Conservation (phyloP, 2,888 invertebrate species). For the Pseudoips prasinana region DNA sequence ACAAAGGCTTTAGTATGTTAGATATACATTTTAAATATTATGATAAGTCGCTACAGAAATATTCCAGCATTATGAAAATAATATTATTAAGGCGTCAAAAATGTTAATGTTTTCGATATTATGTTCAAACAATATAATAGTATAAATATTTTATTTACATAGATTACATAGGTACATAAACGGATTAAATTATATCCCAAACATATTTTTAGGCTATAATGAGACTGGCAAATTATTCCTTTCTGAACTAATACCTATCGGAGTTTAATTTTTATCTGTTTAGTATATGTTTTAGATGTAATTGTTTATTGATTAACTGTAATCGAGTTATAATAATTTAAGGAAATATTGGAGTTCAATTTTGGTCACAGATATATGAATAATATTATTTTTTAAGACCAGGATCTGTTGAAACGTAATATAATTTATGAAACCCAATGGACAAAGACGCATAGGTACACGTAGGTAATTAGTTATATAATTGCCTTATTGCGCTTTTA, state of each 20-base stretch:
- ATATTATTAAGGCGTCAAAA: slow-evolving; percentile 16
- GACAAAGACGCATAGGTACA: no score
- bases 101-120: slow-evolving; percentile 12
- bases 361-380: no score
- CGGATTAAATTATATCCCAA: slow-evolving; percentile 12
- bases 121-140: slow-evolving; percentile 14
- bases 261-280: slow-evolving; percentile 14
- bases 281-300: slow-evolving; percentile 14
- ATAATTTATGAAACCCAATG: no score
- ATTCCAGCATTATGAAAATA: slow-evolving; percentile 36
- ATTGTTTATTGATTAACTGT: no score
- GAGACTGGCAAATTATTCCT: slow-evolving; percentile 57
- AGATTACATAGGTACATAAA: slow-evolving; percentile 7
- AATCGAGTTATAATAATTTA: no score
- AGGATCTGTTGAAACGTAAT: no score
- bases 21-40: slow-evolving; percentile 5
- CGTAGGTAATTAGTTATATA: slow-evolving; percentile 39
- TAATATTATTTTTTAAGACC: no score
- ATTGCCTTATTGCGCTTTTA: slow-evolving; percentile 31
- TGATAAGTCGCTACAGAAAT: slow-evolving; percentile 23
- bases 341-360: no score
- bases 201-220: slow-evolving; percentile 37
- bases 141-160: slow-evolving; percentile 16
- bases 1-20: slow-evolving; percentile 27
- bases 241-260: slow-evolving; percentile 26